Evolutionary conservation across 2,113 vertebrate species (phyloP).

Genomic region (Pteruthius melanotis): DNA sequence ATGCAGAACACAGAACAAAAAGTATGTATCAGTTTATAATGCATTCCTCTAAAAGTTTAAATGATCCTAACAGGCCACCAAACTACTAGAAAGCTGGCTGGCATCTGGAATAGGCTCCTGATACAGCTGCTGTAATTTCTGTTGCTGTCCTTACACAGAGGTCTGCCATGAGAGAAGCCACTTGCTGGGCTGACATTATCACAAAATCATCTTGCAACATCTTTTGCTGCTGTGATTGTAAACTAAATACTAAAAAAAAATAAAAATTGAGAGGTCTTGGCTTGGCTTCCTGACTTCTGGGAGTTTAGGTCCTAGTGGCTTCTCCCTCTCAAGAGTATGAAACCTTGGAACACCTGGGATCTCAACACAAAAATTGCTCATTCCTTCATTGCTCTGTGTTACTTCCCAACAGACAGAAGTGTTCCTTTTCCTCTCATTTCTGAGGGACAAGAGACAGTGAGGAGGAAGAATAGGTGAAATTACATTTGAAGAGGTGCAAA

Average conservation of each 20-base stretch:
- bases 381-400: not conserved
- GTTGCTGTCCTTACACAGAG: not conserved
- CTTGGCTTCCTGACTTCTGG: not conserved
- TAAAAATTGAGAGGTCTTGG: not conserved
- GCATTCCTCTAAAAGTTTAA: not conserved
- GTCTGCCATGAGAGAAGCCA: not conserved
- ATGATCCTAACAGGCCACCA: not conserved
- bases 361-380: not conserved
- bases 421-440: not conserved
- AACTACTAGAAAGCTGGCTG: not conserved
- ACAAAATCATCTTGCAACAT: not conserved
- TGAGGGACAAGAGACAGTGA: not conserved
- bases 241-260: not conserved
- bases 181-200: accelerated
- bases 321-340: not conserved
- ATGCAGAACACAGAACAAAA: not conserved
- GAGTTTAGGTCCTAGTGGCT: not conserved
- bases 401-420: not conserved
- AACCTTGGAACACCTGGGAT: not conserved
- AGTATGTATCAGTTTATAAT: not conserved
- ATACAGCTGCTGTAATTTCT: not conserved
- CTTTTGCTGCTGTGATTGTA: accelerated
- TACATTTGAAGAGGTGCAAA: not conserved
- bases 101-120: not conserved
- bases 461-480: not conserved